Conservation (phyloP, 2,113 vertebrate species). For the Proteles cristata region DNA sequence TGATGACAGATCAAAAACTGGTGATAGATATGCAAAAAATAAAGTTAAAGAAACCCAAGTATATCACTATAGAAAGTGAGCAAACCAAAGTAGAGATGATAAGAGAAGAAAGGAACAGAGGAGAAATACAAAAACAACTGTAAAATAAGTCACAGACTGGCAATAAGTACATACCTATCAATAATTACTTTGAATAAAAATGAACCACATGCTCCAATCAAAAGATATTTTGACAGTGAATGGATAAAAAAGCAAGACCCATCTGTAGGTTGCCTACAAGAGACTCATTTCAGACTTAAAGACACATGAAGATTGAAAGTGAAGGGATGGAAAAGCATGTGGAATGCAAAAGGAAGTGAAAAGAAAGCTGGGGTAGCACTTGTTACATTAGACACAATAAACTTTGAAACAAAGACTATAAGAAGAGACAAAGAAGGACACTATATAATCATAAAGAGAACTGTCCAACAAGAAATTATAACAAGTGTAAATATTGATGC, state of each 20-base stretch:
- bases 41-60: neutral
- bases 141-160: neutral
- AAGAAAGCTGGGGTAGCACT: neutral
- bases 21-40: neutral
- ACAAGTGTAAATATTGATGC: neutral
- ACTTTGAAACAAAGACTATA: neutral
- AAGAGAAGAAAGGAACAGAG: neutral
- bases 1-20: neutral
- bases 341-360: neutral
- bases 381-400: neutral
- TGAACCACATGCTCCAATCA: neutral
- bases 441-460: neutral
- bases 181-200: neutral
- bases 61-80: neutral
- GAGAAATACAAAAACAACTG: neutral
- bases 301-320: neutral
- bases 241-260: neutral
- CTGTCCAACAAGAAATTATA: neutral
- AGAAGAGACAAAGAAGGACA: neutral
- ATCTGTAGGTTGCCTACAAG: neutral
- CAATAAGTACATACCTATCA: neutral
- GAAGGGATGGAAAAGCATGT: neutral
- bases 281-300: neutral
- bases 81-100: neutral
- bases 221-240: neutral